Base-by-base conservation (phyloP, 2,888 invertebrate species). In the Poecilus cupreus region DNA sequence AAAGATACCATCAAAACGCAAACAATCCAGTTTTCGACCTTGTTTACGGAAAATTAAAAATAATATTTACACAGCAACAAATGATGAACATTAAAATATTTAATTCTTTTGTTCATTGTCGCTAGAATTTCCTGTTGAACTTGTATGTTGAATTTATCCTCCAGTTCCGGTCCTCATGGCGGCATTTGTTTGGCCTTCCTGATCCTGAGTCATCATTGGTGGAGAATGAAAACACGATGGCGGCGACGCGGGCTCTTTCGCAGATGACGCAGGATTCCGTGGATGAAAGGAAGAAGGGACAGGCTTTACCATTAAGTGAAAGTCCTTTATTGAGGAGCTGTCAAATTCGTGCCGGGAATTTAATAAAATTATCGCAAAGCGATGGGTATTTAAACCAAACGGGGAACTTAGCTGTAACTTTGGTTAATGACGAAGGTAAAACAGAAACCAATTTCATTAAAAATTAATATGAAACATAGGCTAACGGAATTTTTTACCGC, bases 71-170 rank as follows among this genome's bases (percentile, higher is more conserved):
- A 68, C 10, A 20, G 20, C 6, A 11, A 39, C 68, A 68, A 18
- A 20, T 39, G 16, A 22, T 20, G 32, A 32, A 68, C 13, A 32
- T n/a, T 64, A 68, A 43, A 43, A 43, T 43, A 43, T 43, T 8
- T 43, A 43, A 13, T 13, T 43, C 5, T 43, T n/a, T 43, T 43
- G 43, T 43, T 43, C 3, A 13, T 4, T 43, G 43, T 43, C n/a
- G 89, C 92, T 92, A 87, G 86, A 54, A 5, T 10, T 18, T 54
- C 54, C 54, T 18, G 54, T 54, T 54, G 54, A 54, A 54, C 54
- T 54, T 54, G 54, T 26, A 24, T 26, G 24, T 54, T 54, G 54
- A 54, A 54, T 60, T 26, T 60, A 51, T 51, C 20, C 3, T 68
- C 16, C 32, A 80, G 79, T 80, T 80, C 16, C 68, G 79, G 3